Base-by-base conservation (phyloP, 1,140 invertebrate genomes). In the Drosophila sp. region DNA sequence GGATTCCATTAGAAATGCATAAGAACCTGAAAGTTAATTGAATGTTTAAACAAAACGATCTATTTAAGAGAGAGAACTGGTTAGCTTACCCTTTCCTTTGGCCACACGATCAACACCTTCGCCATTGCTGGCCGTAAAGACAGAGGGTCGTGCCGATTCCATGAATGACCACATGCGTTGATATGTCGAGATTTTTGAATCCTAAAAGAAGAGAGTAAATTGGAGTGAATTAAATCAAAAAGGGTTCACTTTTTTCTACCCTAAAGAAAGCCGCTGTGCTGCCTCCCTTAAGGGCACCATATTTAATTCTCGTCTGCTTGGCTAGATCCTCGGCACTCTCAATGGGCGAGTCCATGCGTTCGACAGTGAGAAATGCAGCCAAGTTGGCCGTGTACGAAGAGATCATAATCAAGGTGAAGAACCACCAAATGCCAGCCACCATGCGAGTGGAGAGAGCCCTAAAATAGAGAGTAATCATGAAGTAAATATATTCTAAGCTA, bases 371-470 rank as follows among this genome's bases (percentile, higher is more conserved):
- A 93, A 99, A 99, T 30, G 98, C 98, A 25, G 98, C 98, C 80
- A 99, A 94, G 92, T 99, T 99, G 35, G 98, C 98, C 29, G 98
- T 99, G 93, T 99, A 99, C 1, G 98, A 99, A 11, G 98, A 99
- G 85, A 99, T 99, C 96, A 99, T 98, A 80, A 99, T 99, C 17
- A 99, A 93, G 0, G 98, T 99, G 93, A 99, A 99, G 92, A 99
- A 98, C 98, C 98, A 99, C 98, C 98, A 99, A 94, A 97, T 98
- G 44, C 95, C 95, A 7, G 97, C 97, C 3, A 98, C 96, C 95
- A 98, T 96, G 69, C 97, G 93, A 0, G 97, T 98, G 2, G 96
- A 97, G 7, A 97, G 94, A 58, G 96, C 96, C 92, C 96, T 97
- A 90, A 55, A 93, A 92, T 72, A 66, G 5, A 32, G 6, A 38